These are phyloP conservation scores for Arizona elegans DNA, from an alignment of 2,113 vertebrate genomes.

Conservation along the genomic window DNA sequence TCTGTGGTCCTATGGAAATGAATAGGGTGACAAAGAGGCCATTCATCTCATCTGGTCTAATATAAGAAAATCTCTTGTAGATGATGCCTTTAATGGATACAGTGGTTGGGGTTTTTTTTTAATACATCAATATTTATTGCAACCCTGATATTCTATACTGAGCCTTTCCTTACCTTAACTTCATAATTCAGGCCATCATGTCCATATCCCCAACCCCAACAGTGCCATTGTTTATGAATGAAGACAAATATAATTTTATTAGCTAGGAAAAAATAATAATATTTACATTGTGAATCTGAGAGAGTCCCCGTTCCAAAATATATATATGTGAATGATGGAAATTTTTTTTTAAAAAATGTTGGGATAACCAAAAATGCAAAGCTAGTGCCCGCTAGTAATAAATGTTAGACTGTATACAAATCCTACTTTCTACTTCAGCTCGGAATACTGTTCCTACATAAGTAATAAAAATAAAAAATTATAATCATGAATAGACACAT, in stretches of 20 bases:
- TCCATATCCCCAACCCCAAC: not conserved
- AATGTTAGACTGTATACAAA: conserved; percentile 11
- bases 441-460: conserved; percentile 1
- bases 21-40: not conserved
- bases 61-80: not conserved
- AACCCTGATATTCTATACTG: not conserved
- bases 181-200: conserved; percentile 21
- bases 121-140: not conserved
- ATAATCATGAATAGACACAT: not conserved
- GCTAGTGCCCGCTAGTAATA: conserved; percentile 15
- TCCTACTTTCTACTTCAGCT: not conserved
- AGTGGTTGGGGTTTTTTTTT: conserved; percentile 23
- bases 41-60: not conserved
- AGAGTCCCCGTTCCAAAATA: conserved; percentile 2
- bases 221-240: conserved; percentile 50
- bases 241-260: conserved; percentile 62
- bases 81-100: not conserved
- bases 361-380: conserved; percentile 15
- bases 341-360: conserved; percentile 7
- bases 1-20: not conserved
- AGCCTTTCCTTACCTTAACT: not conserved
- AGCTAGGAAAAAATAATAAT: conserved; percentile 58
- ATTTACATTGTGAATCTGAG: conserved; percentile 18
- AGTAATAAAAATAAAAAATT: conserved; percentile 1
- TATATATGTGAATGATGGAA: conserved; percentile 24